Evolutionary conservation across 1,140 invertebrate genomes (phyloP), one percentile per base, ranked within the genome.

Genomic region (Popillia japonica): DNA sequence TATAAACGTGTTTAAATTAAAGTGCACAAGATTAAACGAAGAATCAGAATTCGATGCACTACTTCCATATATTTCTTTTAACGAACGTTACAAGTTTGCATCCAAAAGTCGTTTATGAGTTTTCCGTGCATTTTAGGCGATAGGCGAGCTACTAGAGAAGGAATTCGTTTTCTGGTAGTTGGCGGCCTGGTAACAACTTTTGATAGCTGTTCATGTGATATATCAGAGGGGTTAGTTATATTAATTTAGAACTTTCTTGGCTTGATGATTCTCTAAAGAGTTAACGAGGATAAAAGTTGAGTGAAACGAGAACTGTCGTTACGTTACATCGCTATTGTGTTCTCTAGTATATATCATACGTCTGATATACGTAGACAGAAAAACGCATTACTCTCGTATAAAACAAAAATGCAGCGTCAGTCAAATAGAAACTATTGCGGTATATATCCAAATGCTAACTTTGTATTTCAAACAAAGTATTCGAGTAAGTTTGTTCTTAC

Each of bases 201-300:
- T 9, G 20, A 78, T 75, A 68, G 77, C 44, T 48, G 73, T 34
- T 75, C n/a, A n/a, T 44, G 72, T 68, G 72, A 55, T 48, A 48
- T 78, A 72, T 41, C 61, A 68, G 27, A 64, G 20, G 17, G 76
- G 79, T 41, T 76, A 80, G 77, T 78, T 81, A 81, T 84, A 84
- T 84, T 82, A 82, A 84, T 84, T 83, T 77, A 75, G 80, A 84
- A 83, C 78, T 84, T 84, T 84, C 82, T 80, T 17, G 77, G 76
- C 80, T 82, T 83, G 83, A 84, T 83, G 82, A 79, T 83, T 84
- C 82, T 84, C 81, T 84, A 83, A 84, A 84, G 83, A 83, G 83
- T 83, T 84, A 84, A 84, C 83, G 83, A 83, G 82, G 82, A 82
- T 82, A 82, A 84, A 84, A 84, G 82, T 84, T 80, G 80, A 81